A percentile compares a stretch with the other conserved stretches of the same genome.
Evolutionary conservation across 1,140 invertebrate genomes (phyloP).

Genomic region (Eueides isabella): DNA sequence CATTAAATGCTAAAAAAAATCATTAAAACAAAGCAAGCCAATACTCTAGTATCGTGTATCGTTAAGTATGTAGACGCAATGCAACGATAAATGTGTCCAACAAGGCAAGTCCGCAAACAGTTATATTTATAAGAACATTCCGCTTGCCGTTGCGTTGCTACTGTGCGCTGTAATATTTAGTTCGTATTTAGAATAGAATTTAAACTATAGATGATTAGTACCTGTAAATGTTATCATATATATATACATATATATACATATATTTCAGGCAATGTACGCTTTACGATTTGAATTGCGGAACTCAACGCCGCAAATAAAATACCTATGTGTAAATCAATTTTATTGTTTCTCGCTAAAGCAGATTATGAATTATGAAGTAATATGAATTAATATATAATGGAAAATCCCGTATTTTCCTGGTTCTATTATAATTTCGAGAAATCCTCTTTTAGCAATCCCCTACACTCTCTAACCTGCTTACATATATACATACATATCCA

Average conservation of each 20-base stretch:
- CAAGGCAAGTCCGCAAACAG: slow-evolving; percentile 17
- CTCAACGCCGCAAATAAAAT: too few species aligned
- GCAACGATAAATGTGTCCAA: neutral
- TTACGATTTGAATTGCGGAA: neutral
- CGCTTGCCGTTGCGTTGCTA: neutral
- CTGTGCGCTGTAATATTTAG: neutral
- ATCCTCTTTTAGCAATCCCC: too few species aligned
- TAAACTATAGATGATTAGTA: neutral
- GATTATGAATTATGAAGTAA: too few species aligned
- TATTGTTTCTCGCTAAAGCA: too few species aligned
- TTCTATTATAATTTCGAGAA: too few species aligned
- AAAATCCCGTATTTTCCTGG: too few species aligned
- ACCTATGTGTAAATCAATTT: too few species aligned
- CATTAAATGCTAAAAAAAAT: neutral
- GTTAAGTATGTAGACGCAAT: neutral
- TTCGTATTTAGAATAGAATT: neutral
- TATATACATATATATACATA: neutral
- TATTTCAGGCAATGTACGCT: neutral
- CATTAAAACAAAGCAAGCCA: neutral
- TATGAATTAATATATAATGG: too few species aligned
- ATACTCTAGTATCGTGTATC: neutral
- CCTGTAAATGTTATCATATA: neutral
- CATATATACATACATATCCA: too few species aligned
- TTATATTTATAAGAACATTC: slow-evolving; percentile 29
- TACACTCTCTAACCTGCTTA: too few species aligned